These are phyloP conservation scores for Sarcophaga subvicina DNA, from an alignment of 2,888 invertebrate species.

Conservation along the genomic window DNA sequence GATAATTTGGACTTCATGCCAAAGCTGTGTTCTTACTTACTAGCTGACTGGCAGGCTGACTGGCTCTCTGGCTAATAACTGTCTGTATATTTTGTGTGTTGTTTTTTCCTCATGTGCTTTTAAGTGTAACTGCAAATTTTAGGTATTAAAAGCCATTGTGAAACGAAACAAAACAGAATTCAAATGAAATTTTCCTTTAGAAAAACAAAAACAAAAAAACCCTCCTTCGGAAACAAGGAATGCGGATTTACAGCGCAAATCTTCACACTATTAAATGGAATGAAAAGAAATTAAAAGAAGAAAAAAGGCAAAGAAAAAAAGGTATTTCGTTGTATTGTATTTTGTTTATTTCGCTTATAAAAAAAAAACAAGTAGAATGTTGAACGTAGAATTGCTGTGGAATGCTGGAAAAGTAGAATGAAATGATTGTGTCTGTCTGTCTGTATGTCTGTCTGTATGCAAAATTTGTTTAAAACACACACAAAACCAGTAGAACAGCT, in stretches of 20 bases:
- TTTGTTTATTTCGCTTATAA: neutral
- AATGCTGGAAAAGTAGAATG: slow-evolving; percentile 45
- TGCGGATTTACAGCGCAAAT: slow-evolving; percentile 68
- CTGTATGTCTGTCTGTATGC: neutral
- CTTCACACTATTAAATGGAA: slow-evolving; percentile 64
- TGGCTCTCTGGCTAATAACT: slow-evolving; percentile 23
- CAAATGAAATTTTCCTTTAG: slow-evolving; percentile 12
- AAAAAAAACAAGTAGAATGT: neutral
- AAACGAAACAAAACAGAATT: slow-evolving; percentile 27
- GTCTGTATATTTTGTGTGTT: slow-evolving; percentile 15
- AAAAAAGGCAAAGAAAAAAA: neutral
- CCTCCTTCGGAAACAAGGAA: slow-evolving; percentile 51
- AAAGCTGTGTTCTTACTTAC: too few species aligned
- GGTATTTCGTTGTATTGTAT: neutral
- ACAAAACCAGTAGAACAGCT: slow-evolving; percentile 67
- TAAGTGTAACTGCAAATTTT: slow-evolving; percentile 57
- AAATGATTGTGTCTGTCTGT: slow-evolving; percentile 50
- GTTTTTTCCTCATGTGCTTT: slow-evolving; percentile 28
- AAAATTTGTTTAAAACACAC: slow-evolving; percentile 49
- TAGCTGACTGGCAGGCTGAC: slow-evolving; percentile 8
- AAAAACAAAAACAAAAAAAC: slow-evolving; percentile 6
- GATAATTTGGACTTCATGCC: too few species aligned
- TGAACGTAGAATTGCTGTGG: neutral
- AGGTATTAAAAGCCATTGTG: slow-evolving; percentile 29
- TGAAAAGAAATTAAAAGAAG: neutral